Conservation (phyloP, 2,113 vertebrate genomes). For the Ptychochromis oligacanthus region DNA sequence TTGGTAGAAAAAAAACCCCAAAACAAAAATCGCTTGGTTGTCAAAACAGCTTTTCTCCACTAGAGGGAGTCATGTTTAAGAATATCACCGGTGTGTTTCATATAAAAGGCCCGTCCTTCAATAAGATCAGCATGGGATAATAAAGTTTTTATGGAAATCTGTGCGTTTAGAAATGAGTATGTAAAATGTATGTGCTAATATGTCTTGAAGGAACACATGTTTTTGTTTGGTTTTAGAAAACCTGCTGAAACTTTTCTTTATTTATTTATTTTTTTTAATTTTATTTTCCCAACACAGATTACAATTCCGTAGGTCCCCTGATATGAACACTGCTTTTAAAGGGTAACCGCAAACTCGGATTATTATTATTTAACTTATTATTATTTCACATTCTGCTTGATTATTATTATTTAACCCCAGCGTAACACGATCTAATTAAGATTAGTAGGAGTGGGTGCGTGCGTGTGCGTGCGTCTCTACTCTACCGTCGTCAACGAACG, state of each 20-base stretch:
- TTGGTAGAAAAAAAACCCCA: too few species aligned
- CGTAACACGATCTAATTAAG: too few species aligned
- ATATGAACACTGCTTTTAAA: too few species aligned
- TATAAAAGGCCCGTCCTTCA: background rate
- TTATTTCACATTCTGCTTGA: too few species aligned
- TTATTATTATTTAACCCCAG: too few species aligned
- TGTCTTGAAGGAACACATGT: fast-evolving
- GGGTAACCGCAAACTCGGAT: too few species aligned
- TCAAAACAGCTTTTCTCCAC: background rate
- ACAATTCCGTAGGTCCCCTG: too few species aligned
- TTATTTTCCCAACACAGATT: background rate
- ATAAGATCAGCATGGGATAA: background rate
- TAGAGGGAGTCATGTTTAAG: constrained; percentile 4
- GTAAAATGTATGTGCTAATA: background rate
- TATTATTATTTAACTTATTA: too few species aligned
- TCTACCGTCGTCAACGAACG: background rate
- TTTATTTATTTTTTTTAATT: background rate
- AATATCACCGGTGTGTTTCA: background rate
- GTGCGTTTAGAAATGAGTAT: background rate
- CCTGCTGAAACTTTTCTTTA: background rate
- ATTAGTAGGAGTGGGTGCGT: too few species aligned
- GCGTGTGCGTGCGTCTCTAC: background rate
- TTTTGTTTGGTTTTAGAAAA: background rate
- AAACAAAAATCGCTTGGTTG: background rate
- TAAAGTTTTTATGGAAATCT: background rate